Percentiles rank a stretch among this genome's conserved stretches.
phyloP scores from a whole-genome alignment of 1,140 invertebrate genomes.

The Scaptomyza pallida region DNA sequence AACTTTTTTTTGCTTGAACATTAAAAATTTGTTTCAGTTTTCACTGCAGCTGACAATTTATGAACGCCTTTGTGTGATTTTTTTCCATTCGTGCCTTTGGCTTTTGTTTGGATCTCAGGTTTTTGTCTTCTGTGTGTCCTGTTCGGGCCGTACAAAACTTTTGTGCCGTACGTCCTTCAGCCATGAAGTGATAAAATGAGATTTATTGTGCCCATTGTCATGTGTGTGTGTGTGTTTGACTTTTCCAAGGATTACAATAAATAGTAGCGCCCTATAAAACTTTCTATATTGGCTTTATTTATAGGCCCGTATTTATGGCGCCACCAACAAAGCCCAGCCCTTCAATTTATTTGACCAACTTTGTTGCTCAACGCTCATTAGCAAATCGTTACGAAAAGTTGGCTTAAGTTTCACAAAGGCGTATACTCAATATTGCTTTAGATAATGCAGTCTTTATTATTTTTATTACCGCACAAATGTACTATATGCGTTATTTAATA shows the following conservation, averaged over 20 bases:
- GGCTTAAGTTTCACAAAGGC: conserved; percentile 35
- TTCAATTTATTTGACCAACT: conserved; percentile 50
- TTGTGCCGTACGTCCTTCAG: conserved; percentile 49
- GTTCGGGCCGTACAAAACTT: conserved; percentile 47
- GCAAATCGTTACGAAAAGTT: conserved; percentile 49
- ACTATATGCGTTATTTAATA: too few relatives aligned
- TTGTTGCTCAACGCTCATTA: conserved; percentile 52
- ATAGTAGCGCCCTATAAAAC: conserved; percentile 57
- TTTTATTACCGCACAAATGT: too few relatives aligned
- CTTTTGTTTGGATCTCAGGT: conserved; percentile 38
- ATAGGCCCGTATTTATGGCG: conserved; percentile 49
- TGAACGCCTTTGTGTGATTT: conserved; percentile 50
- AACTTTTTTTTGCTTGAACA: conserved; percentile 40
- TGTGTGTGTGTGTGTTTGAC: conserved; percentile 5
- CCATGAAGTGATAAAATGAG: conserved; percentile 73
- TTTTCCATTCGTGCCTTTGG: not conserved
- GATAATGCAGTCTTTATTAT: too few relatives aligned
- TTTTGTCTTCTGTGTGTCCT: conserved; percentile 18
- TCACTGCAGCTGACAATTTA: conserved; percentile 64
- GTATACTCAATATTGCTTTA: not conserved
- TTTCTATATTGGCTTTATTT: conserved; percentile 61
- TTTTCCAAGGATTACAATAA: conserved; percentile 43
- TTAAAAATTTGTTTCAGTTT: conserved; percentile 52
- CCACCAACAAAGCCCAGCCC: conserved; percentile 16
- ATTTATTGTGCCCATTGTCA: conserved; percentile 68